Percentiles rank a stretch among this genome's conserved stretches.
phyloP scores from a whole-genome alignment of 2,113 vertebrate species.

The Cryptomyrus ogoouensis region DNA sequence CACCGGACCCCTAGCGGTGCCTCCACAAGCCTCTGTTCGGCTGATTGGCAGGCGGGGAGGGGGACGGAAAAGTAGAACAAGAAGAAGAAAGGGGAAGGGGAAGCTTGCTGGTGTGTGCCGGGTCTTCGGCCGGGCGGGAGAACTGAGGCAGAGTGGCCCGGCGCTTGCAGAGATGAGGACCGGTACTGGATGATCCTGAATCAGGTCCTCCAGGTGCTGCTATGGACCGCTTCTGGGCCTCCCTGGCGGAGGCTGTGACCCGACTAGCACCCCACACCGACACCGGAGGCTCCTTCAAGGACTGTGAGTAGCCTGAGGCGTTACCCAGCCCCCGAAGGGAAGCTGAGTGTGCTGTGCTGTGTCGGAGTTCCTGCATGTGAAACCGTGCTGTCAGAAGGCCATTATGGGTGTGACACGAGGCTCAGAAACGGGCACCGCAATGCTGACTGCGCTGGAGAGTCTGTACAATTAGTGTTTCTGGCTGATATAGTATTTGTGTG shows the following conservation, averaged over 20 bases:
- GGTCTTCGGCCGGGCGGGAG: conserved; percentile 34
- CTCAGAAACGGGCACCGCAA: background rate
- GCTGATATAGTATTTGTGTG: background rate
- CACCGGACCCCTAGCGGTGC: conserved; percentile 59
- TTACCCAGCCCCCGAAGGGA: background rate
- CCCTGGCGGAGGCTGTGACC: conserved; percentile 56
- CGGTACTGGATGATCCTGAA: conserved; percentile 39
- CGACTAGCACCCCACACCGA: conserved; percentile 60
- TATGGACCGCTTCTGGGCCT: conserved; percentile 62
- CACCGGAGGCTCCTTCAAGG: conserved; percentile 58
- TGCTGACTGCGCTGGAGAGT: background rate
- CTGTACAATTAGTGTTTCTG: background rate
- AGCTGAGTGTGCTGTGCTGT: background rate
- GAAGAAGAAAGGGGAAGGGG: background rate
- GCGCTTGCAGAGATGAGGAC: conserved; percentile 54
- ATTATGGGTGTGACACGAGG: background rate
- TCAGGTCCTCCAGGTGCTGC: conserved; percentile 34
- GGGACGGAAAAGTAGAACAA: conserved; percentile 44
- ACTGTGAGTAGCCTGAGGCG: conserved; percentile 66
- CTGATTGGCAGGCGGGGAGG: conserved; percentile 61
- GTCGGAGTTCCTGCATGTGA: background rate
- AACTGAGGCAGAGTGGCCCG: conserved; percentile 42
- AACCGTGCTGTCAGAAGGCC: no score
- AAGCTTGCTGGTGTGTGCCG: background rate
- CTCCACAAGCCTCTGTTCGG: conserved; percentile 54